Percentiles rank a stretch among this genome's conserved stretches.
phyloP scores from a whole-genome alignment of 2,797 vertebrate genomes.

The Eremophila alpestris region DNA sequence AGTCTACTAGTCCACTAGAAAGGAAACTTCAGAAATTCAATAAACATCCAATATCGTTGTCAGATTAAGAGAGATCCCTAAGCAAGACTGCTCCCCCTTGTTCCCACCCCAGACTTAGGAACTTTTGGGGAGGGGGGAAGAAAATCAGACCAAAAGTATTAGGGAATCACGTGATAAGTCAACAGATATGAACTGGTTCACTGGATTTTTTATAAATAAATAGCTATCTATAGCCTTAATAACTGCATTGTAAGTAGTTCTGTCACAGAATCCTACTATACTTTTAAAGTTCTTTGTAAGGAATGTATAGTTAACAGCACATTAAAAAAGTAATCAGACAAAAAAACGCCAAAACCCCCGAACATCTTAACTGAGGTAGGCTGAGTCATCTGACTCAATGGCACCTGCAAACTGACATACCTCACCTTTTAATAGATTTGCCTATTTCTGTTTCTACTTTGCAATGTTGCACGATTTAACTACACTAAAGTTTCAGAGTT shows the following conservation, averaged over 20 bases:
- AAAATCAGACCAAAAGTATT: background rate
- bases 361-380: background rate
- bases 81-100: background rate
- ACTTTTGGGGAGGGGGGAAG: accelerated
- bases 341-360: background rate
- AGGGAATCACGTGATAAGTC: background rate
- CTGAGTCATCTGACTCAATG: background rate
- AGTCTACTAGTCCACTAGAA: background rate
- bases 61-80: background rate
- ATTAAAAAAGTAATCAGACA: background rate
- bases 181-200: background rate
- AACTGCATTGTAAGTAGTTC: background rate
- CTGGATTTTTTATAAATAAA: background rate
- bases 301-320: background rate
- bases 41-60: background rate
- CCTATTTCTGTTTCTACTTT: background rate
- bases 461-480: background rate
- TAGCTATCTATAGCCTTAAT: background rate
- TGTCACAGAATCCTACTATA: background rate
- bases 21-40: background rate
- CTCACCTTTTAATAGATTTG: background rate
- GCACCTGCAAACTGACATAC: background rate
- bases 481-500: background rate
- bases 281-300: background rate
- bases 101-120: accelerated